phyloP scores from a whole-genome alignment of 2,113 vertebrate genomes.

The Festucalex cinctus region DNA sequence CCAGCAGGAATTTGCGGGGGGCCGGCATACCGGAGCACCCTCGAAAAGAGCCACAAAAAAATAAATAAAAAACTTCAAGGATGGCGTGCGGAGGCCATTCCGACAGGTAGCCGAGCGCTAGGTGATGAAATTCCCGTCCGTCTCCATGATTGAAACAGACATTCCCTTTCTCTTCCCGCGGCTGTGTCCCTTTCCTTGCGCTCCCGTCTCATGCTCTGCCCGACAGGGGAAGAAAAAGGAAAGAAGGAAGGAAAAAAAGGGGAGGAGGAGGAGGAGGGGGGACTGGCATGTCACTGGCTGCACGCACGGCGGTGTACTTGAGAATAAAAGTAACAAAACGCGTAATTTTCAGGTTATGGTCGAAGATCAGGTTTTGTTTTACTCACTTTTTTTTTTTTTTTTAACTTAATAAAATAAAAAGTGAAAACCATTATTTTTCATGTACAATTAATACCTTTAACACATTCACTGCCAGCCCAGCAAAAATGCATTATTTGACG shows the following conservation, averaged over 20 bases:
- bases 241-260: background rate
- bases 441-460: too few relatives aligned
- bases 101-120: constrained; percentile 20
- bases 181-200: background rate
- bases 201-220: background rate
- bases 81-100: constrained; percentile 1
- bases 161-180: background rate
- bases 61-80: constrained; percentile 24
- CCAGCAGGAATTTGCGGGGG: constrained; percentile 69
- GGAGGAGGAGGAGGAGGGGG: background rate
- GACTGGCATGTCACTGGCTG: background rate
- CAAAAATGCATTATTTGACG: too few relatives aligned
- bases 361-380: too few relatives aligned
- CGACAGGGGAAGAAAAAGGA: background rate
- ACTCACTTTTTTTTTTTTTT: too few relatives aligned
- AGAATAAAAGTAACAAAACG: too few relatives aligned
- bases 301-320: too few relatives aligned
- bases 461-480: too few relatives aligned
- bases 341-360: too few relatives aligned
- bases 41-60: constrained; percentile 14
- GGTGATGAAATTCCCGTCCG: constrained; percentile 34
- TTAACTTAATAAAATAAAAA: too few relatives aligned
- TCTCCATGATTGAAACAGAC: constrained; percentile 26
- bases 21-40: constrained; percentile 61
- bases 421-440: too few relatives aligned